A percentile compares a stretch with the other conserved stretches of the same genome.
These are phyloP conservation scores for Arizona elegans DNA, from an alignment of 2,113 vertebrate species.

Conservation along the genomic window DNA sequence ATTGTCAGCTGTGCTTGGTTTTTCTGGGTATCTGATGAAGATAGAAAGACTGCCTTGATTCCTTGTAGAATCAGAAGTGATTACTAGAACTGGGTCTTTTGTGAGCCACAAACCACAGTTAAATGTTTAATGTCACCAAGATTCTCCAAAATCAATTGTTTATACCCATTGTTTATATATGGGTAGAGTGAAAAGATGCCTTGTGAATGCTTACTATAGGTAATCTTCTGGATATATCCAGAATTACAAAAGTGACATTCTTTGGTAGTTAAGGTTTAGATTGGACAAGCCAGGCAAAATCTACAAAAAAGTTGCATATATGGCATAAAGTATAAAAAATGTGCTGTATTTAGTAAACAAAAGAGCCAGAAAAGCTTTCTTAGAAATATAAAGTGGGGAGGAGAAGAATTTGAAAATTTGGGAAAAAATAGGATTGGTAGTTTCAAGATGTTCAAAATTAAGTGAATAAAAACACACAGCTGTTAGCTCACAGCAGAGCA, in stretches of 20 bases:
- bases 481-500: background rate
- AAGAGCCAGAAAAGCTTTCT: background rate
- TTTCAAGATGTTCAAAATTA: background rate
- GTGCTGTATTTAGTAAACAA: background rate
- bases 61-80: conserved; percentile 1
- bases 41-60: background rate
- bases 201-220: background rate
- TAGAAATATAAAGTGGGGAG: background rate
- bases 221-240: background rate
- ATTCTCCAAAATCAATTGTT: background rate
- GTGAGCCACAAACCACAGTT: background rate
- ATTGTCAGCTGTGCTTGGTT: conserved; percentile 19
- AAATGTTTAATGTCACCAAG: conserved; percentile 5
- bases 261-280: background rate
- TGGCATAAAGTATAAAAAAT: background rate
- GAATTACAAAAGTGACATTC: background rate
- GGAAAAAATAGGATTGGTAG: background rate
- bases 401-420: background rate
- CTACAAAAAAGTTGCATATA: background rate
- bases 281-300: too few species aligned
- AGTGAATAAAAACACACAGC: background rate
- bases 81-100: background rate
- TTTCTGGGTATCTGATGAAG: background rate
- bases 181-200: background rate
- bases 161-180: background rate